A percentile compares a stretch with the other conserved stretches of the same genome.
phyloP scores from a whole-genome alignment of 2,113 vertebrate species.

The Atlantisia rogersi region DNA sequence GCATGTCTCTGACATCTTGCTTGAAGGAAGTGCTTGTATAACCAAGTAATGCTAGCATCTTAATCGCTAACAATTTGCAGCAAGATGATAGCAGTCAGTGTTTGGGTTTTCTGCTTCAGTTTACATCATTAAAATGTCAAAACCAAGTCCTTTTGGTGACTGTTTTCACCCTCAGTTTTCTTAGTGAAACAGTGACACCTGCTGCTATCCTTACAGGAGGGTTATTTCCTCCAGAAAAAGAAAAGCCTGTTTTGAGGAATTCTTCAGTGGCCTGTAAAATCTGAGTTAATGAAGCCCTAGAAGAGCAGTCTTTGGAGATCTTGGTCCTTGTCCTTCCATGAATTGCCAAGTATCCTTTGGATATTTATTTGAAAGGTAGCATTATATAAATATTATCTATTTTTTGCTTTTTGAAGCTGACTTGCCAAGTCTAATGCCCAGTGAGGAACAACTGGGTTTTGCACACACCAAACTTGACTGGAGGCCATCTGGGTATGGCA shows the following conservation, averaged over 20 bases:
- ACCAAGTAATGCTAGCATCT: neutral
- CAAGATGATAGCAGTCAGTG: neutral
- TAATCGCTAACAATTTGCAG: neutral
- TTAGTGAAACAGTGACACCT: conserved; percentile 55
- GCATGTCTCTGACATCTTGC: neutral
- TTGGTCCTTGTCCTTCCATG: neutral
- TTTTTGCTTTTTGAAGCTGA: neutral
- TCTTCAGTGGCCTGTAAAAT: neutral
- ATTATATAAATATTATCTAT: neutral
- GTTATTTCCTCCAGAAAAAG: neutral
- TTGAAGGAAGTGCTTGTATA: neutral
- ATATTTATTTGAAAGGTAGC: neutral
- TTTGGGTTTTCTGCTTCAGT: neutral
- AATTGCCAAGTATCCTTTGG: neutral
- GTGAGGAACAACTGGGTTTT: neutral
- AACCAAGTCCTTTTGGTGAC: conserved; percentile 12
- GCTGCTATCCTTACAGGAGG: neutral
- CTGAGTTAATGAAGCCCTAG: neutral
- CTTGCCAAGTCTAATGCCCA: neutral
- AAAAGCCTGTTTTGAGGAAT: neutral
- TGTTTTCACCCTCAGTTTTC: neutral
- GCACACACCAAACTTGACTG: neutral
- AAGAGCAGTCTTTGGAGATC: neutral
- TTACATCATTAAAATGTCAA: neutral
- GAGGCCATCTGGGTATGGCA: too few species aligned